Base-by-base conservation (phyloP, 2,113 vertebrate species). In the Rhinogobius similis region DNA sequence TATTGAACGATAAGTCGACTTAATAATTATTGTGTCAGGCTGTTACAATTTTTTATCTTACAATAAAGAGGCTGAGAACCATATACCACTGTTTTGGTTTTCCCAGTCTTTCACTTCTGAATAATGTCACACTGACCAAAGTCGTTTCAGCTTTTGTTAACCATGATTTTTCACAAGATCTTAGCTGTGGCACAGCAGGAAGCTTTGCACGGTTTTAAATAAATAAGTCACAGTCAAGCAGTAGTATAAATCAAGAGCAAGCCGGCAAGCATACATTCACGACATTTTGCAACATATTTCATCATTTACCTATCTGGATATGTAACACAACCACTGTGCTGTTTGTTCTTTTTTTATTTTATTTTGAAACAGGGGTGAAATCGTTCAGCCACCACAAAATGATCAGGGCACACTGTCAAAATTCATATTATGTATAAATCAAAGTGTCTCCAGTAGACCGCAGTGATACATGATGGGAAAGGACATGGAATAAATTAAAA, bases 201-300 rank as follows among this genome's bases (percentile, higher is more conserved):
- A 65, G 71, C 58, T 67, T 84, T 79, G 70, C 69, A 67, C 46
- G 69, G 44, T 78, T 85, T 83, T 75, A 74, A 74, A 86, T 74
- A 74, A 72, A 78, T 70, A 78, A 72, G 64, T 82, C 62, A 56
- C 50, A 69, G 67, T 73, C 46, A 44, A 70, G 64, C 63, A 38
- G 13, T 64, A 76, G 67, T 68, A 71, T 68, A 36, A 76, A 78
- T 78, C 67, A 68, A 62, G 52, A 65, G 48, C 76, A 74, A 64
- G 5, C 8, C 39, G 72, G 68, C 27, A 38, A 78, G 20, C n/a
- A 4, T 62, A 48, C 48, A 76, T 75, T 67, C 56, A 75, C 68
- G 50, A 82, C 75, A 79, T 81, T 89, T 89, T 90, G 53, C 83
- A 78, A 61, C 26, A 4, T 71, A 82, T 91, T 91, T 84, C 87